These are phyloP conservation scores for Machimus atricapillus DNA, from an alignment of 2,888 invertebrate genomes.

Conservation along the genomic window DNA sequence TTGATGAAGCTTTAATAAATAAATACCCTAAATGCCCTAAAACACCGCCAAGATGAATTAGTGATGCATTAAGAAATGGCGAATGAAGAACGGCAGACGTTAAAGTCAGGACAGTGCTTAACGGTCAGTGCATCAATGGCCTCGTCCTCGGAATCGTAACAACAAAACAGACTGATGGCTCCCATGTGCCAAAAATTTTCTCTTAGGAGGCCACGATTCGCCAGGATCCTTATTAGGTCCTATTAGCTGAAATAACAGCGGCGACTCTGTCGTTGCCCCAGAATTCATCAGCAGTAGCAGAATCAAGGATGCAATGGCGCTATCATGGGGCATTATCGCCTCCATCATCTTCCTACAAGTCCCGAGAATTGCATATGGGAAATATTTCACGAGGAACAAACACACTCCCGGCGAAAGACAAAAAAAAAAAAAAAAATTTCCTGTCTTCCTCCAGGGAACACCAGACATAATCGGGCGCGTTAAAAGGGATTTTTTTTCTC, in stretches of 20 bases:
- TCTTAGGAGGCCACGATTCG: constrained; percentile 6
- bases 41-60: not conserved
- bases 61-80: not conserved
- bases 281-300: constrained; percentile 2
- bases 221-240: not conserved
- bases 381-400: not conserved
- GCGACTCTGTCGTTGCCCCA: not conserved
- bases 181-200: constrained; percentile 10
- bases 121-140: constrained; percentile 1
- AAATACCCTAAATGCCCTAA: no score
- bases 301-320: constrained; percentile 16
- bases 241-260: not conserved
- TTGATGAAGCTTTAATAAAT: no score
- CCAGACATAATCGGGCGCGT: not conserved
- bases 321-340: constrained; percentile 37
- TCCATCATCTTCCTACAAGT: constrained; percentile 4
- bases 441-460: not conserved
- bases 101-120: not conserved
- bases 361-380: constrained; percentile 19
- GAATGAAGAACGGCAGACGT: not conserved
- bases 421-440: not conserved
- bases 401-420: not conserved
- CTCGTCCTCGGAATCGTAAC: not conserved
- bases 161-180: constrained; percentile 7
- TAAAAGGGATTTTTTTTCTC: not conserved